Conservation (phyloP, 2,113 vertebrate species). For the Mionectes macconnelli region DNA sequence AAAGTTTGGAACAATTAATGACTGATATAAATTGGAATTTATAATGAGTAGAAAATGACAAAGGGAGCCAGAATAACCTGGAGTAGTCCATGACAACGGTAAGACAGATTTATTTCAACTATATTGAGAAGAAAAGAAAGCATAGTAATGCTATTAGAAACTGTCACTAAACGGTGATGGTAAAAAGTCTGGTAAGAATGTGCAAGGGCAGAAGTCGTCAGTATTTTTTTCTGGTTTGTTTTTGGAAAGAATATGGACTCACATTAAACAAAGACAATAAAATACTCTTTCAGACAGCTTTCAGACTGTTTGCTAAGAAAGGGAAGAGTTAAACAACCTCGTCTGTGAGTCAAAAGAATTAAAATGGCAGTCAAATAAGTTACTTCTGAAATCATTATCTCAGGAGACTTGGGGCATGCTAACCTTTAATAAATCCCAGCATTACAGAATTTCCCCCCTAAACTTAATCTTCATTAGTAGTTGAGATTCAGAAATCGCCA, state of each 20-base stretch:
- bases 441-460: neutral
- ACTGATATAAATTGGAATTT: neutral
- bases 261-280: neutral
- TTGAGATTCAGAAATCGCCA: neutral
- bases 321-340: neutral
- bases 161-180: neutral
- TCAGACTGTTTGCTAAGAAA: neutral
- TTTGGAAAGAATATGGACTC: neutral
- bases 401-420: neutral
- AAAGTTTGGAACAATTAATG: neutral
- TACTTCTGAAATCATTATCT: neutral
- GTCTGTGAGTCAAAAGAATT: neutral
- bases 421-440: neutral
- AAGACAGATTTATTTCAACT: neutral
- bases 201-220: neutral
- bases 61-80: neutral
- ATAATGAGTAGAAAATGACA: slow-evolving; percentile 1
- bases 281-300: neutral
- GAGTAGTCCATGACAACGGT: neutral
- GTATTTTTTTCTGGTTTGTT: neutral
- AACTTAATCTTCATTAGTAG: neutral
- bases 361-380: neutral
- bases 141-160: neutral
- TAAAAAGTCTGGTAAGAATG: neutral
- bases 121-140: neutral